Base-by-base conservation (phyloP, 2,113 vertebrate genomes). In the Fukomys damarensis region DNA sequence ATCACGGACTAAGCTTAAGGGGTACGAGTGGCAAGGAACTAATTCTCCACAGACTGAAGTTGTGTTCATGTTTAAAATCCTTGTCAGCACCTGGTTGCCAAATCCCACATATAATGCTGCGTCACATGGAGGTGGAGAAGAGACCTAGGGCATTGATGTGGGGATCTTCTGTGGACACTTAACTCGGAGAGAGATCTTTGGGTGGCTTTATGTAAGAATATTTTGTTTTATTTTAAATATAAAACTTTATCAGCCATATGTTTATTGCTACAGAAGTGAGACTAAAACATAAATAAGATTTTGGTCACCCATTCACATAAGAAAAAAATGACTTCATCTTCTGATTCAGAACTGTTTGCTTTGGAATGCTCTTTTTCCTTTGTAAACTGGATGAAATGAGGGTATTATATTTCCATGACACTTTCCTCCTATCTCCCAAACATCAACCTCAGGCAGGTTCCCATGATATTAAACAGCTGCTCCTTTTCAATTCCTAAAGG, bases 401-500 rank as follows among this genome's bases (percentile, higher is more conserved):
- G 84, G 26, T 86, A 52, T 10, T 68, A 96, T 93, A 19, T 89
- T 97, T 61, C 84, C 16, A 49, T 38, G 66, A 41, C 46, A 59
- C 65, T 35, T 94, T 77, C 32, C 46, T 81, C 43, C 59, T 32
- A 14, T 61, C n/a, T 81, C n/a, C 26, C n/a, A 86, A 46, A 79
- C 32, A 79, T 79, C 65, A 52, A 87, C 79, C 58, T 26, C n/a
- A 92, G 93, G 72, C 17, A 13, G 35, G 72, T 93, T 77, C 38
- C 63, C 49, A 24, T 59, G 79, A 87, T 95, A 76, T 56, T 35
- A 11, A 94, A 88, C 13, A 96, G 76, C 80, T 93, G 41, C 59
- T 88, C 72, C 35, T 46, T 83, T 54, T 22, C 54, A 81, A 3
- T 95, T 97, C 43, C 72, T 83, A 54, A 68, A 82, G 94, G 49